A percentile compares a stretch with the other conserved stretches of the same genome.
phyloP scores from a whole-genome alignment of 2,113 vertebrate species.

The Zosterops hypoxanthus region DNA sequence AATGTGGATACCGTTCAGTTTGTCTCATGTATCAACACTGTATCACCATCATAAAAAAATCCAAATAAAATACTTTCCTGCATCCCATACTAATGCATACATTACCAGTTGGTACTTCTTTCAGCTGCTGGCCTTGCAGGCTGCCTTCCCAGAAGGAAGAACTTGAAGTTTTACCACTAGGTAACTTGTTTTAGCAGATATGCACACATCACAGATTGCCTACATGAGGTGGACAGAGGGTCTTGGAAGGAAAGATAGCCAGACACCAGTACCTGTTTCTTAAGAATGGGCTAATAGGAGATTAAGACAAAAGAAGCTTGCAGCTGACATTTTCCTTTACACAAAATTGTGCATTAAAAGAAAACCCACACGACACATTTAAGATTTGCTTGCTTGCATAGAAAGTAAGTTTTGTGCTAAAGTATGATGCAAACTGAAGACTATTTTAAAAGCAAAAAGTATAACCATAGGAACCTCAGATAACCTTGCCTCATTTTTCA shows the following conservation, averaged over 20 bases:
- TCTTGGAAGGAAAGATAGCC: constrained; percentile 30
- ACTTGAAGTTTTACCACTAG: constrained; percentile 44
- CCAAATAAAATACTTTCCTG: background rate
- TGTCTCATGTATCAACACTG: background rate
- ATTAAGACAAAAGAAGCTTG: background rate
- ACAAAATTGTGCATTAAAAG: background rate
- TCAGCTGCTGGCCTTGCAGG: constrained; percentile 36
- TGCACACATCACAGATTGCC: background rate
- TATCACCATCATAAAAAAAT: background rate
- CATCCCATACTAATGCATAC: constrained; percentile 11
- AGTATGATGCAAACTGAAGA: background rate
- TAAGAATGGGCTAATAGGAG: background rate
- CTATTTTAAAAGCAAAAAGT: background rate
- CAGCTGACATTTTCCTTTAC: background rate
- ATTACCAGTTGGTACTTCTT: constrained; percentile 21
- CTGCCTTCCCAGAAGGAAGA: constrained; percentile 60
- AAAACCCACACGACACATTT: background rate
- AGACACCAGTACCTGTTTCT: constrained; percentile 23
- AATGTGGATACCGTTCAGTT: background rate
- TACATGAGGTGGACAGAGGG: background rate
- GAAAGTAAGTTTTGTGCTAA: background rate
- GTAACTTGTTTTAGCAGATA: constrained; percentile 43
- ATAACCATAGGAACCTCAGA: background rate
- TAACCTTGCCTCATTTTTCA: constrained; percentile 3
- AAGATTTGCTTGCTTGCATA: background rate